A percentile compares a stretch with the other conserved stretches of the same genome.
These are phyloP conservation scores for Cheilosia pagana DNA, from an alignment of 2,888 invertebrate genomes.

Conservation along the genomic window DNA sequence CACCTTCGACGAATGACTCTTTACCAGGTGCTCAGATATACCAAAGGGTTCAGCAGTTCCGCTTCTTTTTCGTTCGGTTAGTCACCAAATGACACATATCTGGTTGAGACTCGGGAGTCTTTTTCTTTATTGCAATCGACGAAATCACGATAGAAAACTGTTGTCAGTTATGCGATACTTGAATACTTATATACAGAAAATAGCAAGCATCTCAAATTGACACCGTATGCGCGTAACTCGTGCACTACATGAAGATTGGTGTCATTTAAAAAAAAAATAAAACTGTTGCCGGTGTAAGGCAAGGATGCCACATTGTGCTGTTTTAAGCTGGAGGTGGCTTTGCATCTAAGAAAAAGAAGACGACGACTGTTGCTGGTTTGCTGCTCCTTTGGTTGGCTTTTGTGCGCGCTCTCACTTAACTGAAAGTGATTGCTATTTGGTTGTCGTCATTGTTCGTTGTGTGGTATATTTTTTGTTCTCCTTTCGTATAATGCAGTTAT, in stretches of 20 bases:
- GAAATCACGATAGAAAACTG: constrained; percentile 32
- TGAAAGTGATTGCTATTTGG: constrained; percentile 69
- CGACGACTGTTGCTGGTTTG: constrained; percentile 41
- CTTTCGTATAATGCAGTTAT: constrained; percentile 63
- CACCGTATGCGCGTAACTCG: constrained; percentile 41
- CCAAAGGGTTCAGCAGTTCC: constrained; percentile 31
- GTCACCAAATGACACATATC: constrained; percentile 37
- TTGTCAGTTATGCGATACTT: constrained; percentile 58
- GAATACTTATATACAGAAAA: constrained; percentile 21
- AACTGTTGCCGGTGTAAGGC: constrained; percentile 30
- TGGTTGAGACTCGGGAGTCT: background rate
- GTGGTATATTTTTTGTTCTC: constrained; percentile 4
- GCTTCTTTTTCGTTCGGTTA: constrained; percentile 2
- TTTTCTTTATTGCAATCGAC: background rate
- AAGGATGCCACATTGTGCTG: constrained; percentile 41
- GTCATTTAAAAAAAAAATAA: constrained; percentile 30
- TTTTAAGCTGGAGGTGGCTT: constrained; percentile 42
- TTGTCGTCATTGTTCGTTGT: constrained; percentile 61
- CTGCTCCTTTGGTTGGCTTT: constrained; percentile 53
- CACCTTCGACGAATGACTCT: constrained; percentile 38
- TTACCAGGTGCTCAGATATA: constrained; percentile 55
- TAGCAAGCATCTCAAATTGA: constrained; percentile 64
- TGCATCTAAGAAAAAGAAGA: constrained; percentile 31
- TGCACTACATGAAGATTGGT: background rate
- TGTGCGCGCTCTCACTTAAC: constrained; percentile 60